Conservation (phyloP, 1,140 invertebrate species). For the Neodiprion pinetum region DNA sequence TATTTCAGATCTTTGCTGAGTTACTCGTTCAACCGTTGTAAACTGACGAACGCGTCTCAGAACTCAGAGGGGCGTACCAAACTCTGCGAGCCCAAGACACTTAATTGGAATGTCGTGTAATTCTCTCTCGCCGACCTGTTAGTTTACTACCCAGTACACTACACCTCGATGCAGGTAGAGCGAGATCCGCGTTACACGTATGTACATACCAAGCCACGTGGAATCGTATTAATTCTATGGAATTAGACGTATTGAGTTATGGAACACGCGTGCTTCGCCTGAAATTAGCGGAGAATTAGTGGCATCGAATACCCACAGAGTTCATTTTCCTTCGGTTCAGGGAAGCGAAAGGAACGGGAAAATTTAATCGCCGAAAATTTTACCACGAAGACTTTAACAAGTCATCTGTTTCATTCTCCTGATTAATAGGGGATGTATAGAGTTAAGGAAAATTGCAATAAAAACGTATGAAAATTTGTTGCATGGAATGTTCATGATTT, state of each 20-base stretch:
- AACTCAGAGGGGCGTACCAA: background rate
- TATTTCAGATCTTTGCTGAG: background rate
- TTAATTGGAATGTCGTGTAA: conserved; percentile 42
- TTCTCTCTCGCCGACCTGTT: conserved; percentile 18
- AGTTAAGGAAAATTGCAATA: too few species aligned
- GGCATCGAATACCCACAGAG: background rate
- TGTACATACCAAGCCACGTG: background rate
- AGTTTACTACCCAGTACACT: background rate
- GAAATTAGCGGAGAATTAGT: background rate
- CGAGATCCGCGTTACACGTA: background rate
- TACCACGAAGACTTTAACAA: too few species aligned
- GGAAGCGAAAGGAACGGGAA: too few species aligned
- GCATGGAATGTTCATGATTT: too few species aligned
- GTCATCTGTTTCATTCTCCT: too few species aligned
- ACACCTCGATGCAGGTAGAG: background rate
- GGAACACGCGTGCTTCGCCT: background rate
- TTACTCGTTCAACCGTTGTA: background rate
- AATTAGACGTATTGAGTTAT: conserved; percentile 16
- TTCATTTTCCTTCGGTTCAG: too few species aligned
- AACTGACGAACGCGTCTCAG: background rate
- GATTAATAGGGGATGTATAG: too few species aligned
- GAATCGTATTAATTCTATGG: conserved; percentile 12
- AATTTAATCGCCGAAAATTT: too few species aligned
- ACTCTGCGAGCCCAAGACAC: conserved; percentile 6
- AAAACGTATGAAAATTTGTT: too few species aligned